Evolutionary conservation across 2,113 vertebrate species (phyloP).

Genomic region (Caranx ignobilis): DNA sequence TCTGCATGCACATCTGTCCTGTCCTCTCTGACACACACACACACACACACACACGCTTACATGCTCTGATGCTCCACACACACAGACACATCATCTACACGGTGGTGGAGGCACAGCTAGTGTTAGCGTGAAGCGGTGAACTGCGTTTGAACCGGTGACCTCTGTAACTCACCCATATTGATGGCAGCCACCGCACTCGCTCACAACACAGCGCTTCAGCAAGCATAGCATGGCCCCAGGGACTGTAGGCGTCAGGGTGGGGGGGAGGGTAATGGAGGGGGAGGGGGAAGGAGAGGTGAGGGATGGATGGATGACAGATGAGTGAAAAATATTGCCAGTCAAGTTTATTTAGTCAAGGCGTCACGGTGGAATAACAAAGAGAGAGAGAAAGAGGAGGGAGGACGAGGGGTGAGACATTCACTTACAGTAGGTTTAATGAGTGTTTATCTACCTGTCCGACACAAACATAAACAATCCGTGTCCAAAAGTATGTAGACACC

Average conservation of each 20-base stretch:
- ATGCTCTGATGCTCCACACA: slow-evolving; percentile 37
- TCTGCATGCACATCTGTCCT: slow-evolving; percentile 9
- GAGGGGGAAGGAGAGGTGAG: not conserved
- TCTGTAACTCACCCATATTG: slow-evolving; percentile 85
- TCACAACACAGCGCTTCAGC: slow-evolving; percentile 72
- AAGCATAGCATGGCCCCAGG: slow-evolving; percentile 71
- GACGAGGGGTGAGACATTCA: no score
- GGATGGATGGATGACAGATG: slow-evolving; percentile 24
- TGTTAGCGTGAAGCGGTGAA: slow-evolving; percentile 72
- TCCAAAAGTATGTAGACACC: not conserved
- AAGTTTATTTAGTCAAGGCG: slow-evolving; percentile 48
- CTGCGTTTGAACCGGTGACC: slow-evolving; percentile 84
- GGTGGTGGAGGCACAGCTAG: slow-evolving; percentile 21
- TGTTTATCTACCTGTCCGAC: not conserved
- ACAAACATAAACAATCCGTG: not conserved
- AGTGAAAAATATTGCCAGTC: slow-evolving; percentile 39
- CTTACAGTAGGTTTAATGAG: not conserved
- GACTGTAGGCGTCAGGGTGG: slow-evolving; percentile 44
- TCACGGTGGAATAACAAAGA: slow-evolving; percentile 39
- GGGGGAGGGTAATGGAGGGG: not conserved
- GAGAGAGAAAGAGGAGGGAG: not conserved
- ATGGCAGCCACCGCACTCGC: slow-evolving; percentile 67
- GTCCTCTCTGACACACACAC: no score
- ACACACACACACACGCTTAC: slow-evolving; percentile 15
- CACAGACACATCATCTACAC: slow-evolving; percentile 6